Evolutionary conservation across 2,797 vertebrate genomes (phyloP), one percentile per base, ranked within the genome.

Genomic region (Sciurus vulgaris): DNA sequence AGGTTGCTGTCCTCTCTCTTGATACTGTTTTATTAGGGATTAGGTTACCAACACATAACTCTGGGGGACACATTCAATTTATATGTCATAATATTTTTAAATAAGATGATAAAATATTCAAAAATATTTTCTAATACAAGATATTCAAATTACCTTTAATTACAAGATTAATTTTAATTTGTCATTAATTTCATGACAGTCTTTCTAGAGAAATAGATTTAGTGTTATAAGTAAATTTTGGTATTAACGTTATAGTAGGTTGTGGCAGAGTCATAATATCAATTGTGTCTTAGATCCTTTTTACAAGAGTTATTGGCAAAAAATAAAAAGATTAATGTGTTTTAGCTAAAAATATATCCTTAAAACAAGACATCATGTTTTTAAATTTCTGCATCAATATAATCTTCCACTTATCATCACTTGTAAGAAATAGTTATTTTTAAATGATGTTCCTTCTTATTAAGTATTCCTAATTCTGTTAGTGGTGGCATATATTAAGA

Each of bases 81-180:
- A 8, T 17, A 69, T 47, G 7, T 77, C 26, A 28, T 17, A 81
- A 72, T 61, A 67, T 20, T 78, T 94, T 73, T 51, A 33, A 44
- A 56, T 70, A 82, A 33, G 44, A 17, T 30, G 63, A 20, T 44
- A 74, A 84, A 59, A 70, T 0, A 70, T 56, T 70, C 90, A 0
- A 70, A 49, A 86, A 59, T 77, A 33, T 63, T 83, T 83, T 86
- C 63, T 44, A 72, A 92, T 69, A 70, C 49, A 94, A 54, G 26
- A 49, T 22, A 51, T 83, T 94, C 41, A 82, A 65, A 72, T 65
- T 63, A 72, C 20, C 35, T 59, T 81, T 65, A 70, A 47, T 49
- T 61, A 69, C 15, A 87, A 63, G 35, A 15, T 56, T 35, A 54
- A 54, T 87, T 88, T 22, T 81, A 92, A 81, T 72, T 63, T 89